phyloP scores from a whole-genome alignment of 2,797 vertebrate species.

The Pteropus rufus region DNA sequence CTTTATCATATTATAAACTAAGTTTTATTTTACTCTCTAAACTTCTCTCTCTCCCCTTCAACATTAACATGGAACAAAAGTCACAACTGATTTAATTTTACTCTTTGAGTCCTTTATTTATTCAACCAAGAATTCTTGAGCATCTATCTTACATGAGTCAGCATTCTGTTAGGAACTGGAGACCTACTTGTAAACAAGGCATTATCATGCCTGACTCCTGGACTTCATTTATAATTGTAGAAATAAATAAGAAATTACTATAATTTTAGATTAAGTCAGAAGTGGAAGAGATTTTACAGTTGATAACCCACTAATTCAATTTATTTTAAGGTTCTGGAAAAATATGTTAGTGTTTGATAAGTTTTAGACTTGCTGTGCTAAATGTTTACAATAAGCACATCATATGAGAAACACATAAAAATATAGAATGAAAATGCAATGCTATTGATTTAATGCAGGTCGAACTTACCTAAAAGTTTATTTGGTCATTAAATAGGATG shows the following conservation, averaged over 20 bases:
- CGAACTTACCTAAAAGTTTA: not conserved
- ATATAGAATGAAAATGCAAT: not conserved
- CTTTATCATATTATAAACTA: not conserved
- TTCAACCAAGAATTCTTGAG: not conserved
- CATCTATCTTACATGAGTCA: not conserved
- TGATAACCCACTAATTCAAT: not conserved
- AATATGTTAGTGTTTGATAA: not conserved
- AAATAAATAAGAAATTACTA: not conserved
- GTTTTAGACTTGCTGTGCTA: not conserved
- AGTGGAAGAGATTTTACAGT: not conserved
- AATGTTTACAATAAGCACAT: not conserved
- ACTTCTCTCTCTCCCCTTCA: not conserved
- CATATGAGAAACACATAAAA: not conserved
- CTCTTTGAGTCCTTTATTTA: not conserved
- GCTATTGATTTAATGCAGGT: not conserved
- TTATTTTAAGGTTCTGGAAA: not conserved
- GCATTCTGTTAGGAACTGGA: not conserved
- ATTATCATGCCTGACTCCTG: not conserved
- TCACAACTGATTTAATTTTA: not conserved
- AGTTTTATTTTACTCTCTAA: not conserved
- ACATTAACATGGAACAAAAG: not conserved
- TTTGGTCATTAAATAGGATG: not conserved
- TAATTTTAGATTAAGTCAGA: not conserved
- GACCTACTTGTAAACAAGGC: not conserved
- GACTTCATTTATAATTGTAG: not conserved